A percentile compares a stretch with the other conserved stretches of the same genome.
Conservation (phyloP, 2,797 vertebrate species). For the Girardinus metallicus region DNA sequence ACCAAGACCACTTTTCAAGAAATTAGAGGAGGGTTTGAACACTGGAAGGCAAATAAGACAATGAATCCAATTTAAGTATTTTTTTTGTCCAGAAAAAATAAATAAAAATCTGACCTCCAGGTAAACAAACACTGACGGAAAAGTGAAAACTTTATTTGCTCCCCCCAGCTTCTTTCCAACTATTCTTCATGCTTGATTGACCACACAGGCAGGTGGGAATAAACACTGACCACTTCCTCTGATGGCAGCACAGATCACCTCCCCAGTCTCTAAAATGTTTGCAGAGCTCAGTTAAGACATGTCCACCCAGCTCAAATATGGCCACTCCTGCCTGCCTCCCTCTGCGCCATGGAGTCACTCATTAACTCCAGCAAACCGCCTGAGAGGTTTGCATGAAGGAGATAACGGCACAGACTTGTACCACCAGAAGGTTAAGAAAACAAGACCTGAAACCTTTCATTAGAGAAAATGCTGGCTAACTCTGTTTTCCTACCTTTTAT, state of each 20-base stretch:
- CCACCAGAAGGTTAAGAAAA: not conserved
- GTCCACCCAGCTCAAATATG: slow-evolving; percentile 60
- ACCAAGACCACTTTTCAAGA: not conserved
- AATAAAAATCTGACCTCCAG: not conserved
- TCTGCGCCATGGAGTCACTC: slow-evolving; percentile 48
- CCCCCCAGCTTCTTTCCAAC: not conserved
- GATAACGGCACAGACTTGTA: slow-evolving; percentile 22
- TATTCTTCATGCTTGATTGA: not conserved
- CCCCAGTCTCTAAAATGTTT: slow-evolving; percentile 46
- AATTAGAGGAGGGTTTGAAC: not conserved
- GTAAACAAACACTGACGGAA: not conserved
- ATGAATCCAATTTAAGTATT: not conserved
- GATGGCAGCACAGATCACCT: not conserved
- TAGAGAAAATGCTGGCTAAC: not conserved
- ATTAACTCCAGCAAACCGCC: slow-evolving; percentile 60
- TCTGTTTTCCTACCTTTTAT: not conserved
- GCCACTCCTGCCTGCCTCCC: slow-evolving; percentile 30
- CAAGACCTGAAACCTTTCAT: not conserved
- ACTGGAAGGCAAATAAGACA: not conserved
- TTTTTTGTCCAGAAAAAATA: not conserved
- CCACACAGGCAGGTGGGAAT: slow-evolving; percentile 15
- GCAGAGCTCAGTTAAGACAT: slow-evolving; percentile 33
- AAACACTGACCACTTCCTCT: slow-evolving; percentile 14
- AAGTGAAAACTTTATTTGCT: not conserved
- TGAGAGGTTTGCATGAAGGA: slow-evolving; percentile 20